phyloP scores from a whole-genome alignment of 2,113 vertebrate species.

The Trematomus loennbergii region DNA sequence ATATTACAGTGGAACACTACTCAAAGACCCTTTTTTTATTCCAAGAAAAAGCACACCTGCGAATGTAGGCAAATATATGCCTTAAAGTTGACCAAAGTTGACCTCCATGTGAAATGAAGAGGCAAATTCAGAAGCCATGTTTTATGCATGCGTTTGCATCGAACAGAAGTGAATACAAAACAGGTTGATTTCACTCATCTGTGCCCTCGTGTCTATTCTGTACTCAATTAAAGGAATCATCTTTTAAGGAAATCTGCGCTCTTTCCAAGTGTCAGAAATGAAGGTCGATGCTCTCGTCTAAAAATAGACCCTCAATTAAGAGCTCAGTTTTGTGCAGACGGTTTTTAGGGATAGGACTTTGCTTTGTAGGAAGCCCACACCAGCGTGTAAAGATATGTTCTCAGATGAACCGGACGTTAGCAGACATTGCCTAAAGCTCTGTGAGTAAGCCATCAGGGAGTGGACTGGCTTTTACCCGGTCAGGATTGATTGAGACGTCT shows the following conservation, averaged over 20 bases:
- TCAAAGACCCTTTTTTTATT: too few species aligned
- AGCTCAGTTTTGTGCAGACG: constrained; percentile 16
- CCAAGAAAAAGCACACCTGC: too few species aligned
- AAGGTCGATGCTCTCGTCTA: not conserved
- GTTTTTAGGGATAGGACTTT: constrained; percentile 5
- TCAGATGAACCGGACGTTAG: constrained; percentile 13
- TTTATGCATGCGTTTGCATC: too few species aligned
- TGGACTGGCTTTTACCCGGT: constrained; percentile 20
- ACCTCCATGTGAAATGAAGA: too few species aligned
- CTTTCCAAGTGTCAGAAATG: not conserved
- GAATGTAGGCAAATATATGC: too few species aligned
- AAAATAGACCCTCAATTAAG: not conserved
- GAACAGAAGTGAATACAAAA: too few species aligned
- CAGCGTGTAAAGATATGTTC: constrained; percentile 21
- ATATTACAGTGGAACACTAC: too few species aligned
- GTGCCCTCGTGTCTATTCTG: not conserved
- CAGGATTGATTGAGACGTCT: constrained; percentile 66
- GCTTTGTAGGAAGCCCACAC: constrained; percentile 4
- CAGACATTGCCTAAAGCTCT: constrained; percentile 18
- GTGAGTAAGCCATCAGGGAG: constrained; percentile 60
- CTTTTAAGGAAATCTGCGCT: not conserved
- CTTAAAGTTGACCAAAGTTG: too few species aligned
- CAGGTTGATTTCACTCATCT: too few species aligned
- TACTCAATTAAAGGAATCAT: not conserved
- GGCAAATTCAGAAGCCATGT: too few species aligned